phyloP scores from a whole-genome alignment of 2,888 invertebrate species.

The Minunthozetes semirufus region DNA sequence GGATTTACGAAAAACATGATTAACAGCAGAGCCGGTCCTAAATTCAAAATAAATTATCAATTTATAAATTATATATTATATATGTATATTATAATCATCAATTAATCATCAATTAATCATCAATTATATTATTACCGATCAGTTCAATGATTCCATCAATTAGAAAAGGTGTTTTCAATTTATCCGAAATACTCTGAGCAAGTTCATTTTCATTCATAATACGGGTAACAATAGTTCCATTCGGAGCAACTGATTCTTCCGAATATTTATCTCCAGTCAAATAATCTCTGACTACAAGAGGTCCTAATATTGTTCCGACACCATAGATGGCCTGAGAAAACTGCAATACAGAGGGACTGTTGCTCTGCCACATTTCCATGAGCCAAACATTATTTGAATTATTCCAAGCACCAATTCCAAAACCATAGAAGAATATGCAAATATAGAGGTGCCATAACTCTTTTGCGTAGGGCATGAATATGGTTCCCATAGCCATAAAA shows the following conservation, averaged over 20 bases:
- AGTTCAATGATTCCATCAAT: not conserved
- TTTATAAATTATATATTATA: too few relatives aligned
- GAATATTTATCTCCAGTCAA: not conserved
- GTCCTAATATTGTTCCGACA: conserved; percentile 29
- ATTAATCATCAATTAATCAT: not conserved
- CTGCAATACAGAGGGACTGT: conserved; percentile 29
- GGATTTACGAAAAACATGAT: not conserved
- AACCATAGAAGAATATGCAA: conserved; percentile 10
- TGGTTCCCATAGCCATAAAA: not conserved
- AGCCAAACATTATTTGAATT: conserved; percentile 32
- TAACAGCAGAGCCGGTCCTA: not conserved
- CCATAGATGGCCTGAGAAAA: conserved; percentile 35
- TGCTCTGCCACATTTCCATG: conserved; percentile 33
- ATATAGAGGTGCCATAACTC: not conserved
- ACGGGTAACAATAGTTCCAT: not conserved
- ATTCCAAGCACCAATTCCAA: conserved; percentile 31
- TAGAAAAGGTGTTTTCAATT: conserved; percentile 2
- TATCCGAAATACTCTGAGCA: not conserved
- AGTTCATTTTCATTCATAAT: too few relatives aligned
- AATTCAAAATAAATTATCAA: too few relatives aligned
- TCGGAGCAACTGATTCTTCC: not conserved
- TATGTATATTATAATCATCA: too few relatives aligned
- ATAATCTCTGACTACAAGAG: conserved; percentile 26
- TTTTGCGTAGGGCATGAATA: not conserved
- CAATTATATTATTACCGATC: not conserved